phyloP scores from a whole-genome alignment of 2,888 invertebrate species.

The Anodontia alba region DNA sequence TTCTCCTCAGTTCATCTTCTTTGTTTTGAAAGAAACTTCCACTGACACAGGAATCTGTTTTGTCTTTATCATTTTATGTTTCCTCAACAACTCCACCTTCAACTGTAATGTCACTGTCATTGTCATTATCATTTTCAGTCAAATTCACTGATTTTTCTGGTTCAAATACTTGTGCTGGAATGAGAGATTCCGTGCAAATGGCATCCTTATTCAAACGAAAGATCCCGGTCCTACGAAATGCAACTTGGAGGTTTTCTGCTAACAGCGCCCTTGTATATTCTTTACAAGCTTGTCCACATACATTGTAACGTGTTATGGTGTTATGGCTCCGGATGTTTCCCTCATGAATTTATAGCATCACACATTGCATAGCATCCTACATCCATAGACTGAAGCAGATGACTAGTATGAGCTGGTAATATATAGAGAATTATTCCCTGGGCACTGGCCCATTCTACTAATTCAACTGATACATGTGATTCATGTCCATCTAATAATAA shows the following conservation, averaged over 20 bases:
- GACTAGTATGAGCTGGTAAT: constrained; percentile 38
- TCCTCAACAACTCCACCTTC: neutral
- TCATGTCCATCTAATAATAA: constrained; percentile 18
- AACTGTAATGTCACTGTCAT: constrained; percentile 13
- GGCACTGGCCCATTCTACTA: constrained; percentile 36
- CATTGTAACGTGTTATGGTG: constrained; percentile 21
- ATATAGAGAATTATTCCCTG: constrained; percentile 33
- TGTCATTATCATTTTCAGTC: neutral
- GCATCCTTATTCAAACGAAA: constrained; percentile 24
- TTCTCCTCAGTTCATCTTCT: constrained; percentile 10
- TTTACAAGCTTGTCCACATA: too few relatives aligned
- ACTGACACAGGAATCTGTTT: neutral
- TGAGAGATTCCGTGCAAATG: neutral
- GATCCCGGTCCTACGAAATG: constrained; percentile 28
- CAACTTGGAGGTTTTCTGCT: constrained; percentile 28
- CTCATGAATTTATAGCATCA: constrained; percentile 41
- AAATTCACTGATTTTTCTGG: neutral
- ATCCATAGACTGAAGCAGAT: constrained; percentile 48
- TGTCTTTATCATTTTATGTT: neutral
- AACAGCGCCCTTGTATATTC: too few relatives aligned
- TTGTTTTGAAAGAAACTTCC: constrained; percentile 7
- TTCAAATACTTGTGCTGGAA: constrained; percentile 17
- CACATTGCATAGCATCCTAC: constrained; percentile 40
- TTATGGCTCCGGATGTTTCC: constrained; percentile 15
- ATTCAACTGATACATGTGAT: constrained; percentile 21